Evolutionary conservation across 2,888 invertebrate species (phyloP), one percentile per base, ranked within the genome.

Genomic region (Leucoptera coffeella): DNA sequence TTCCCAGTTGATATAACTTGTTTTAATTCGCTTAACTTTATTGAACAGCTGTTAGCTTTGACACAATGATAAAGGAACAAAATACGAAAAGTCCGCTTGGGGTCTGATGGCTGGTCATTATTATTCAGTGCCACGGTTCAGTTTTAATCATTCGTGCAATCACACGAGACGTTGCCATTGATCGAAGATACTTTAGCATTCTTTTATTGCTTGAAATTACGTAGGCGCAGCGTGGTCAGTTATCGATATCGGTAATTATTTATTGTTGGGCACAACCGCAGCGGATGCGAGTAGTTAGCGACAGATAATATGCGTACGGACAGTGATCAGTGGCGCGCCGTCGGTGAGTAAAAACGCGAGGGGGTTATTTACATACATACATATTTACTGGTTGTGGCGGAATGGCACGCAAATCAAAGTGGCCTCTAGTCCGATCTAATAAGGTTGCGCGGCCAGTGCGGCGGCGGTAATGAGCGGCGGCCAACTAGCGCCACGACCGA

Each of bases 331-430:
- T 51, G 49, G 52, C 43, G n/a, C n/a, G 40, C 47, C 45, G 49
- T 45, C 44, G 51, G 51, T 46, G 47, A 45, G 55, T 48, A 57
- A 61, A 60, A 65, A 62, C 56, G 48, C 55, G 44, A 54, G 45
- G 44, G 50, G 50, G 50, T 59, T 58, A 65, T 69, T 69, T 67
- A 51, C 67, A 67, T 67, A 57, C 57, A 51, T n/a, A n/a, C n/a
- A n/a, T n/a, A n/a, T n/a, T n/a, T n/a, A n/a, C n/a, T n/a, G n/a
- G n/a, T n/a, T n/a, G n/a, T n/a, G n/a, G n/a, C n/a, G n/a, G n/a
- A n/a, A n/a, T n/a, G n/a, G n/a, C n/a, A n/a, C n/a, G n/a, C n/a
- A n/a, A n/a, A n/a, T n/a, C 9, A 13, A 23, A 11, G 23, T 24
- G 14, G 24, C n/a, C 24, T 10, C 4, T 24, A 24, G 14, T 14